Conservation (phyloP, 2,888 invertebrate genomes). For the Nemoura dubitans region DNA sequence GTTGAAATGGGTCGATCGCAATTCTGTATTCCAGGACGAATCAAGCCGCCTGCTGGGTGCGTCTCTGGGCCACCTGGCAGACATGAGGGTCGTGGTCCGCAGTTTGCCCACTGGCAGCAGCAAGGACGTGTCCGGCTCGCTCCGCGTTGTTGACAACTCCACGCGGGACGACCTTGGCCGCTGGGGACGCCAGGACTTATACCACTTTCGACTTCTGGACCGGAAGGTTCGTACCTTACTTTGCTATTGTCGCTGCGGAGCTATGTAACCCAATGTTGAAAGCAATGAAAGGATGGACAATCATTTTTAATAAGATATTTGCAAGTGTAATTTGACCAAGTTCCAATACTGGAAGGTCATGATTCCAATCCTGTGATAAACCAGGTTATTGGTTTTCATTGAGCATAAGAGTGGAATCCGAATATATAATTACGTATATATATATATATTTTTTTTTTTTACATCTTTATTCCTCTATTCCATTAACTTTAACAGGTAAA, state of each 20-base stretch:
- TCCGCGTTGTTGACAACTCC: constrained; percentile 64
- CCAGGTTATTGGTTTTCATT: too few relatives aligned
- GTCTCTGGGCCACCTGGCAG: constrained; percentile 69
- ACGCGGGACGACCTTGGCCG: constrained; percentile 31
- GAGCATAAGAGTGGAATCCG: too few relatives aligned
- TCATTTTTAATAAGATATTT: too few relatives aligned
- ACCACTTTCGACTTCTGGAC: constrained; percentile 77
- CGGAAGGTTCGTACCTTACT: constrained; percentile 68
- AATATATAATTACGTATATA: too few relatives aligned
- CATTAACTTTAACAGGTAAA: too few relatives aligned
- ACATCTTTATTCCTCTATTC: too few relatives aligned
- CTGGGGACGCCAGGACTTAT: constrained; percentile 55
- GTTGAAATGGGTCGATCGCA: too few relatives aligned
- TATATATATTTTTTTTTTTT: too few relatives aligned
- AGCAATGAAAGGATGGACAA: too few relatives aligned
- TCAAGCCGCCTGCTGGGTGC: constrained; percentile 39
- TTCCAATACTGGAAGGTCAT: too few relatives aligned
- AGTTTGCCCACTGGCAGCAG: constrained; percentile 77
- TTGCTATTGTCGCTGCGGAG: neutral
- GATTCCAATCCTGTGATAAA: too few relatives aligned
- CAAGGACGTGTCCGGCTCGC: constrained; percentile 75
- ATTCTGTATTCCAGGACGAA: constrained; percentile 38
- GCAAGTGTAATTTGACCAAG: too few relatives aligned
- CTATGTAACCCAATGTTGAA: neutral
- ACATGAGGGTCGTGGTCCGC: constrained; percentile 70